Conservation (phyloP, 2,113 vertebrate genomes). For the Phrynosoma platyrhinos region DNA sequence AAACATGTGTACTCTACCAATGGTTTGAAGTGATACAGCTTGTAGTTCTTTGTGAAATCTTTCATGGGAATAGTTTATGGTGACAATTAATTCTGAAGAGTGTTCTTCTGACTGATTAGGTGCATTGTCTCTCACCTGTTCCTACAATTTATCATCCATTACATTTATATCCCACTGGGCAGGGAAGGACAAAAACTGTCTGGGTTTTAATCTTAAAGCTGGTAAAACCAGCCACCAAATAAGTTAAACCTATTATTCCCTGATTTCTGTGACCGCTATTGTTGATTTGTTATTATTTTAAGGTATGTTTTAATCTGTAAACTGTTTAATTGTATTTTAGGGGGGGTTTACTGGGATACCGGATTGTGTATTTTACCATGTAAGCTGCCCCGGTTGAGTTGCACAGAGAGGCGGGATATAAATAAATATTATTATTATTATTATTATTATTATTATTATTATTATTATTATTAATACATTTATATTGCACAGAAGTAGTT, state of each 20-base stretch:
- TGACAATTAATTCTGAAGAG: background rate
- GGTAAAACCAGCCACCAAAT: background rate
- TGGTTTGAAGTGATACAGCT: background rate
- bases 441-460: too few relatives aligned
- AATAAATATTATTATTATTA: too few relatives aligned
- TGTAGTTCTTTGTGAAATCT: background rate
- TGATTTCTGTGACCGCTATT: too few relatives aligned
- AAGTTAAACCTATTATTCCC: too few relatives aligned
- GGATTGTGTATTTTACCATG: too few relatives aligned
- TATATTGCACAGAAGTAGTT: background rate
- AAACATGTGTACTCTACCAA: background rate
- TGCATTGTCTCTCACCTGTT: background rate
- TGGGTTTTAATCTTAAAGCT: background rate
- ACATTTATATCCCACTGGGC: background rate
- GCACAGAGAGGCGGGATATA: too few relatives aligned
- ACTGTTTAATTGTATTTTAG: too few relatives aligned
- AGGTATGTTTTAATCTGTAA: too few relatives aligned
- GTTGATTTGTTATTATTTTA: too few relatives aligned
- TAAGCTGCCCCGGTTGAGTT: too few relatives aligned
- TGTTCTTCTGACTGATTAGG: background rate
- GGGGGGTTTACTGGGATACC: too few relatives aligned
- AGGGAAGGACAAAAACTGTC: background rate
- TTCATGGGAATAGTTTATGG: background rate
- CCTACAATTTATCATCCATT: background rate
- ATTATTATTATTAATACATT: too few relatives aligned